Base-by-base conservation (phyloP, 2,113 vertebrate species). In the Hydropotes inermis region DNA sequence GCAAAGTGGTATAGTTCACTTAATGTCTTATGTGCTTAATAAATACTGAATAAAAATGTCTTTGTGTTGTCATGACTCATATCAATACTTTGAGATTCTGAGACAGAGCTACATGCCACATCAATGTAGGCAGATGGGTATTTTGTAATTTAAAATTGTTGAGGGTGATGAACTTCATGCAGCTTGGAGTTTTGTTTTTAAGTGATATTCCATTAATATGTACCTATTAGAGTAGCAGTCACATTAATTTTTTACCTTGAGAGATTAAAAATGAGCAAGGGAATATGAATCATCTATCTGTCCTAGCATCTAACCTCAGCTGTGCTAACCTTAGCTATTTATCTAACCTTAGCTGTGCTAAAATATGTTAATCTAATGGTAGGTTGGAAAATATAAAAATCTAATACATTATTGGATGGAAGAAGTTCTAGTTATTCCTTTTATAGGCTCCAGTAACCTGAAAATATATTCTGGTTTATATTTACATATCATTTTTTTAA, bases 131-230 rank as follows among this genome's bases (percentile, higher is more conserved):
- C 17, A 85, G 87, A n/a, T 89, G 28, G 19, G 39, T 78, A 76
- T 60, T 33, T 94, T 67, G 83, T 15, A 82, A 54, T 67, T 98
- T 86, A 86, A 89, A 92, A 47, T 89, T 92, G 60, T 91, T 89
- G 45, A 85, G 64, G 15, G 39, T 82, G 28, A 90, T 87, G 79
- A 86, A 61, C 10, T 89, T 78, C 60, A 17, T 79, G 33, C 54
- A 25, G 88, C 23, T 54, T 25, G n/a, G 27, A 61, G 16, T 90
- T 96, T 95, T 96, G 30, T 93, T 96, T 98, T 95, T 87, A 95
- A 84, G 30, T 21, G 43, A 90, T 47, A 13, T 93, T 91, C 88
- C 43, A 87, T 94, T 97, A 89, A 70, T 83, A 64, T 10, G 7
- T 39, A 54, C 36, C 21, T 0, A 1, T 76, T 82, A 84, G 50